Evolutionary conservation across 2,888 invertebrate species (phyloP).

Genomic region (Melangyna quadrimaculata): DNA sequence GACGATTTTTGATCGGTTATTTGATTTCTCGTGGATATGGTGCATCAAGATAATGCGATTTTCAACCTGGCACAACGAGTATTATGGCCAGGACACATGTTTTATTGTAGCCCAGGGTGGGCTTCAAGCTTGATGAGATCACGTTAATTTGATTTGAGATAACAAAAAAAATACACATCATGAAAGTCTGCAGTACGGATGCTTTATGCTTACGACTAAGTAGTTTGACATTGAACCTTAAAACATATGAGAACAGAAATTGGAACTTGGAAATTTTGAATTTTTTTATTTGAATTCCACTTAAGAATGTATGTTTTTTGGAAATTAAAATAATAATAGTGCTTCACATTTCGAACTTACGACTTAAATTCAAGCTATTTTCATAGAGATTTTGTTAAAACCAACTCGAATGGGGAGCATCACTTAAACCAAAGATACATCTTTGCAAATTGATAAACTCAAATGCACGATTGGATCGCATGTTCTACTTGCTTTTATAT

Average conservation of each 20-base stretch:
- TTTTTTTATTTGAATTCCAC: no score
- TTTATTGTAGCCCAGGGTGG: slow-evolving; percentile 69
- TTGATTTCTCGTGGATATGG: slow-evolving; percentile 67
- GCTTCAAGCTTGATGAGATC: slow-evolving; percentile 64
- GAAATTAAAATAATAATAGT: no score
- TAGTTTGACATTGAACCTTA: background rate
- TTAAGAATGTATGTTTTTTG: no score
- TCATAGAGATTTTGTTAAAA: no score
- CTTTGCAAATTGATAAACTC: no score
- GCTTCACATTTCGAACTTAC: no score
- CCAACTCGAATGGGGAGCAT: no score
- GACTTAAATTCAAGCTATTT: no score
- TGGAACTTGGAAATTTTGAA: no score
- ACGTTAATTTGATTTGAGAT: slow-evolving; percentile 39
- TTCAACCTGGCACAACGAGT: slow-evolving; percentile 15
- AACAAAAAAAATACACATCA: background rate
- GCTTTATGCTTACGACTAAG: background rate
- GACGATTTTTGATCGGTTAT: slow-evolving; percentile 70
- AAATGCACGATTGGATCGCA: no score
- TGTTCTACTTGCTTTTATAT: no score
- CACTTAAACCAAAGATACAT: no score
- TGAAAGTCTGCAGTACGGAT: background rate
- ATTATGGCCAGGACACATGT: slow-evolving; percentile 54
- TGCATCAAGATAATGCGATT: slow-evolving; percentile 66
- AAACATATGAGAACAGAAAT: background rate